A percentile compares a stretch with the other conserved stretches of the same genome.
These are phyloP conservation scores for Mus pahari DNA, from an alignment of 2,113 vertebrate species.

Conservation along the genomic window DNA sequence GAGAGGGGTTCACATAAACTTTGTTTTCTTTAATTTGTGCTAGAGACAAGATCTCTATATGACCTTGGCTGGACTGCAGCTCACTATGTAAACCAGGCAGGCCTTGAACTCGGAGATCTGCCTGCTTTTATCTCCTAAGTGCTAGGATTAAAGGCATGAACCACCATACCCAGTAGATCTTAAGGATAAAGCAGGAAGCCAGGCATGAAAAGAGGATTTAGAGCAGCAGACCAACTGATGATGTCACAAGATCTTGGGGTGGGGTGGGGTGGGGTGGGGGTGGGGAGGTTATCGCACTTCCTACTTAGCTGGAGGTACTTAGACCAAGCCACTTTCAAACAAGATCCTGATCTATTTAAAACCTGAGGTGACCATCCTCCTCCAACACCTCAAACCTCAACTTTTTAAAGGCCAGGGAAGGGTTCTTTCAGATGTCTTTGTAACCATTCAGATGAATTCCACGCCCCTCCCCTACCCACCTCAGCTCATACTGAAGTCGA, in stretches of 20 bases:
- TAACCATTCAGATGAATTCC: background rate
- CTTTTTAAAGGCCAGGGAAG: slow-evolving; percentile 40
- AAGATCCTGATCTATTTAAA: slow-evolving; percentile 71
- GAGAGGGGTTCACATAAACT: background rate
- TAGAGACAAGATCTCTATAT: background rate
- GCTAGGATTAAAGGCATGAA: background rate
- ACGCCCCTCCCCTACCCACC: background rate
- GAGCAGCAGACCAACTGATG: slow-evolving; percentile 67
- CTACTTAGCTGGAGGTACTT: slow-evolving; percentile 72
- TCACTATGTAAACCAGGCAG: background rate
- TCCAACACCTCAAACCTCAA: slow-evolving; percentile 7
- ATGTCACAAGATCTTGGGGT: slow-evolving; percentile 68
- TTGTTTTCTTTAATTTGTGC: background rate
- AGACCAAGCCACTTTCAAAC: slow-evolving; percentile 67
- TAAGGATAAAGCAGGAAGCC: slow-evolving; percentile 16
- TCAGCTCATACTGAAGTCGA: background rate
- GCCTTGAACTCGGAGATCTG: background rate
- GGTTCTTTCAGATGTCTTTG: background rate
- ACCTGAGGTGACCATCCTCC: slow-evolving; percentile 38
- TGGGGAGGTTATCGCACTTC: slow-evolving; percentile 66
- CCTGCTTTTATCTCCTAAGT: background rate
- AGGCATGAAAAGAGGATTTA: slow-evolving; percentile 37
- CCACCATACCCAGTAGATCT: background rate
- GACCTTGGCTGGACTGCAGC: background rate
- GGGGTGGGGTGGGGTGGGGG: background rate